Conservation (phyloP, 2,797 vertebrate species). For the Gadopsis bispinosus region DNA sequence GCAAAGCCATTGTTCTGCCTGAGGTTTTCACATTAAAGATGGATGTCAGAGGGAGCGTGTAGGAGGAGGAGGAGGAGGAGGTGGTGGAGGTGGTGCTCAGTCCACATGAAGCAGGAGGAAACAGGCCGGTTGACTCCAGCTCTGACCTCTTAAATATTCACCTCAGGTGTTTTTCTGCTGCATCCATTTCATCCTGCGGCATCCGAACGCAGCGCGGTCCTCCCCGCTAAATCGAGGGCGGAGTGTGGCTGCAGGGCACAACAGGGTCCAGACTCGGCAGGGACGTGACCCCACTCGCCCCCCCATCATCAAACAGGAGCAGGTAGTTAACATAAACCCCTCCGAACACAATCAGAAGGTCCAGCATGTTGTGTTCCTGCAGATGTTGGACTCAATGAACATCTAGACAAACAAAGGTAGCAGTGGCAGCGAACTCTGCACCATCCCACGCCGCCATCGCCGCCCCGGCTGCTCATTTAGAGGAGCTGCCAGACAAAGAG, state of each 20-base stretch:
- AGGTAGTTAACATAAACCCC: slow-evolving; percentile 39
- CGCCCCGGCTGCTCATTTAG: slow-evolving; percentile 53
- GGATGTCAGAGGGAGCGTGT: slow-evolving; percentile 62
- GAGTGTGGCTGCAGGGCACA: slow-evolving; percentile 31
- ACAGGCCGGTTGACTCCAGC: slow-evolving; percentile 39
- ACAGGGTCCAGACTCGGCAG: background rate
- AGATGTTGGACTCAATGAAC: slow-evolving; percentile 43
- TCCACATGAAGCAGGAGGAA: slow-evolving; percentile 21
- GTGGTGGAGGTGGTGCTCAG: slow-evolving; percentile 28
- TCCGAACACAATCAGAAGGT: background rate
- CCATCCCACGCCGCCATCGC: slow-evolving; percentile 18
- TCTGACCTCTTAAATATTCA: slow-evolving; percentile 64
- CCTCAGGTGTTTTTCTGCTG: slow-evolving; percentile 45
- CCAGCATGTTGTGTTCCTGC: slow-evolving; percentile 11
- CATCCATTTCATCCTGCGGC: slow-evolving; percentile 39
- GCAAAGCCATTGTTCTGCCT: slow-evolving; percentile 71
- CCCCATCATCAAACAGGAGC: slow-evolving; percentile 27
- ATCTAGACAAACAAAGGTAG: slow-evolving; percentile 50
- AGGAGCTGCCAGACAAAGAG: slow-evolving; percentile 59
- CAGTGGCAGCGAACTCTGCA: slow-evolving; percentile 26
- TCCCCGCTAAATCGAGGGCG: slow-evolving; percentile 6
- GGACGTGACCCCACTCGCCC: slow-evolving; percentile 33
- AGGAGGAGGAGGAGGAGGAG: slow-evolving; percentile 39
- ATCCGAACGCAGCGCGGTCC: slow-evolving; percentile 1
- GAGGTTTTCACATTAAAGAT: slow-evolving; percentile 81